phyloP scores from a whole-genome alignment of 2,888 invertebrate species.

The Ferdinandea cuprea region DNA sequence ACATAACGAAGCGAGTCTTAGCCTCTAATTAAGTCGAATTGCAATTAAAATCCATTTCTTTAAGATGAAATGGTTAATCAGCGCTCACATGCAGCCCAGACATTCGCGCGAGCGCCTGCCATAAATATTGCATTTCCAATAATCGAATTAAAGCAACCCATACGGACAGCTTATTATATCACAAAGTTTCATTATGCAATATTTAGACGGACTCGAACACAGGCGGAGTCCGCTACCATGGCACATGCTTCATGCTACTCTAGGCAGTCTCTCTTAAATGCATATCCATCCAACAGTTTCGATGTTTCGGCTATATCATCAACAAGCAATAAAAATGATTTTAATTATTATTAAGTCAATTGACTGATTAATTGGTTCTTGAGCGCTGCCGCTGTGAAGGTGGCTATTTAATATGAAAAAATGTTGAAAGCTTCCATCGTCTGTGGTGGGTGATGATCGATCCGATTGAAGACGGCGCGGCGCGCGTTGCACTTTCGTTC shows the following conservation, averaged over 20 bases:
- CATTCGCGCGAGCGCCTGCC: conserved; percentile 29
- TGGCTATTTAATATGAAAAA: conserved; percentile 9
- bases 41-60: conserved; percentile 60
- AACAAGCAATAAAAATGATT: conserved; percentile 39
- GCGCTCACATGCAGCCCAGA: conserved; percentile 18
- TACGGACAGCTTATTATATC: conserved; percentile 51
- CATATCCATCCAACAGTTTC: conserved; percentile 7
- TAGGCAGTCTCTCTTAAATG: background rate
- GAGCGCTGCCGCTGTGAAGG: conserved; percentile 11
- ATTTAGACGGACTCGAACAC: conserved; percentile 30
- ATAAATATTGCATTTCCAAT: conserved; percentile 36
- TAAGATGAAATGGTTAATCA: conserved; percentile 45
- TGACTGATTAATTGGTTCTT: conserved; percentile 58
- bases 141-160: conserved; percentile 47
- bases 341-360: conserved; percentile 39
- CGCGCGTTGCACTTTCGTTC: conserved; percentile 34
- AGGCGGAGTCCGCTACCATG: conserved; percentile 2
- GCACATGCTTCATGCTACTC: background rate
- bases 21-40: conserved; percentile 51
- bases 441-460: conserved; percentile 43
- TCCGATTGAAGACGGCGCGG: conserved; percentile 10
- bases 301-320: conserved; percentile 2
- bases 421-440: conserved; percentile 26
- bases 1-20: conserved; percentile 46
- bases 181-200: conserved; percentile 42